These are phyloP conservation scores for Cactoblastis cactorum DNA, from an alignment of 2,888 invertebrate species.

Conservation along the genomic window DNA sequence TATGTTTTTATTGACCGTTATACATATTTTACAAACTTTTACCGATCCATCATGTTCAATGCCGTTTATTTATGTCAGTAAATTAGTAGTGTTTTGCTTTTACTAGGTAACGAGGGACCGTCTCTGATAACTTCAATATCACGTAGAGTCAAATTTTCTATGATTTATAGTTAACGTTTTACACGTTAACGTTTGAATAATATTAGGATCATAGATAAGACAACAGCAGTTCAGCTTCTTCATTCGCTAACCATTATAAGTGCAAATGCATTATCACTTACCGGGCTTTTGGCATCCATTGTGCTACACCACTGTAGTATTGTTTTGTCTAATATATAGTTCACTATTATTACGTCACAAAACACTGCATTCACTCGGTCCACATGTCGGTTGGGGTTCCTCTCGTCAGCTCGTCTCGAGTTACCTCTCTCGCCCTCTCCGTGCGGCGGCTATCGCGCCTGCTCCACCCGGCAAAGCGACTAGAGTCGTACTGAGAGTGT, in stretches of 20 bases:
- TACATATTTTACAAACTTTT: background rate
- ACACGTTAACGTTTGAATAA: too few species aligned
- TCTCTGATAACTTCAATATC: background rate
- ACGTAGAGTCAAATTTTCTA: too few species aligned
- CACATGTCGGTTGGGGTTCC: slow-evolving; percentile 62
- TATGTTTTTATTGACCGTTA: too few species aligned
- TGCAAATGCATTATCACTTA: slow-evolving; percentile 47
- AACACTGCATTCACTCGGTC: slow-evolving; percentile 73
- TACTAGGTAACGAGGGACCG: background rate
- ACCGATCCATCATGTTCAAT: background rate
- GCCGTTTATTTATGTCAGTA: background rate
- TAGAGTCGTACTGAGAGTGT: slow-evolving; percentile 79
- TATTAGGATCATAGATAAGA: too few species aligned
- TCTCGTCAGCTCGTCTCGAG: slow-evolving; percentile 52
- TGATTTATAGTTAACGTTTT: too few species aligned
- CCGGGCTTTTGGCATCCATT: slow-evolving; percentile 73
- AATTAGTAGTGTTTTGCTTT: background rate
- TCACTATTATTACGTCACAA: slow-evolving; percentile 71
- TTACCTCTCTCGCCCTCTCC: slow-evolving; percentile 78
- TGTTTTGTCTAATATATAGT: slow-evolving; percentile 40
- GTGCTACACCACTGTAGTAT: slow-evolving; percentile 48
- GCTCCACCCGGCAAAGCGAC: slow-evolving; percentile 80
- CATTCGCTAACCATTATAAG: slow-evolving; percentile 31
- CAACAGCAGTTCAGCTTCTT: background rate
- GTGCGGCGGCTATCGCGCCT: slow-evolving; percentile 71